These are phyloP conservation scores for Urocynchramus pylzowi DNA, from an alignment of 2,113 vertebrate genomes.

Conservation along the genomic window DNA sequence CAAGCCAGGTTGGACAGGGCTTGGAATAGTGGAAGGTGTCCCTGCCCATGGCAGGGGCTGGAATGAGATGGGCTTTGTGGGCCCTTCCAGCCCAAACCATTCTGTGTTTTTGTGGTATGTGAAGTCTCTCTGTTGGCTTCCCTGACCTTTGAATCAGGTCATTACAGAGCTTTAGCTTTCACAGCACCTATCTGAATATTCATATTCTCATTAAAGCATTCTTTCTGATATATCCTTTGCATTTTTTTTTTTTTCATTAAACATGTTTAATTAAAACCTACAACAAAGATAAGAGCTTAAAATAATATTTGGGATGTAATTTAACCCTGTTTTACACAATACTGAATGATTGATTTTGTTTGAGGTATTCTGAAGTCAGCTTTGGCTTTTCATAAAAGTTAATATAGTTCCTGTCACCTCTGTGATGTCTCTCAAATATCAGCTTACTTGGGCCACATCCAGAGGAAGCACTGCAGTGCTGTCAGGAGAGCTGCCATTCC, in stretches of 20 bases:
- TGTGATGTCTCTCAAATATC: not conserved
- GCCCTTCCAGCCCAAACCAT: not conserved
- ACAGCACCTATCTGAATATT: not conserved
- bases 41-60: rapidly evolving
- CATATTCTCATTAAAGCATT: not conserved
- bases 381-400: not conserved
- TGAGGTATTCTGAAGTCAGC: not conserved
- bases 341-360: not conserved
- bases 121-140: not conserved
- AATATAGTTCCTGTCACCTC: not conserved
- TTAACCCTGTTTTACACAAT: not conserved
- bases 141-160: not conserved
- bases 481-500: not conserved
- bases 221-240: not conserved
- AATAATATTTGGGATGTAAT: not conserved
- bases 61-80: rapidly evolving
- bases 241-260: not conserved
- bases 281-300: not conserved
- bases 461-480: not conserved
- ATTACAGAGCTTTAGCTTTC: not conserved
- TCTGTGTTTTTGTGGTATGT: not conserved
- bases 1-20: rapidly evolving
- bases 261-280: not conserved
- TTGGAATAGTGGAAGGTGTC: not conserved
- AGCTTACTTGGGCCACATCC: not conserved